phyloP scores from a whole-genome alignment of 2,888 invertebrate species.

The Agonopterix alstromeriana region DNA sequence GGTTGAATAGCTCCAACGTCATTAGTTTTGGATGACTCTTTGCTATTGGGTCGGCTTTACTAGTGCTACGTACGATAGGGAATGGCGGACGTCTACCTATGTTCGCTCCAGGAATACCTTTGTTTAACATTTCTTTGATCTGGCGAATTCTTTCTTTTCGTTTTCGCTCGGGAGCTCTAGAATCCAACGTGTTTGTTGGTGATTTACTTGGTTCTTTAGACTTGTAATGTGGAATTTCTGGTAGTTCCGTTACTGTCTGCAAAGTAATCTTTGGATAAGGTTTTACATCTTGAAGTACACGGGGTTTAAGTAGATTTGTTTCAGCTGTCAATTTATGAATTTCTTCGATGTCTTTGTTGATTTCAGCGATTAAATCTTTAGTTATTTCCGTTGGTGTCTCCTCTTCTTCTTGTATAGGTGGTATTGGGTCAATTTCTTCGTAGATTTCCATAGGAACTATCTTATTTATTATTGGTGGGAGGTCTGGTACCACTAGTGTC shows the following conservation, averaged over 20 bases:
- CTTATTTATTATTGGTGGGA: slow-evolving; percentile 38
- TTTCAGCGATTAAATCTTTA: slow-evolving; percentile 57
- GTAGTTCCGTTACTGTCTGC: slow-evolving; percentile 78
- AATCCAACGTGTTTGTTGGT: slow-evolving; percentile 58
- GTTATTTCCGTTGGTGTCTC: slow-evolving; percentile 58
- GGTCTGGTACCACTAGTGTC: slow-evolving; percentile 40
- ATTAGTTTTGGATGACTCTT: slow-evolving; percentile 85
- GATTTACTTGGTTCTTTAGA: slow-evolving; percentile 48
- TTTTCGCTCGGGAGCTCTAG: slow-evolving; percentile 67
- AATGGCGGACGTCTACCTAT: slow-evolving; percentile 66
- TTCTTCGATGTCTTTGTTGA: slow-evolving; percentile 70
- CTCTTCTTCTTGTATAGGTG: slow-evolving; percentile 62
- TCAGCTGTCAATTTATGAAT: slow-evolving; percentile 69
- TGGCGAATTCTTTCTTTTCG: slow-evolving; percentile 81
- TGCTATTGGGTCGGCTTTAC: slow-evolving; percentile 78
- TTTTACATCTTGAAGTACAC: slow-evolving; percentile 66
- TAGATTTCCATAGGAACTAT: slow-evolving; percentile 54
- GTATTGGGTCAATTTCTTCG: slow-evolving; percentile 59
- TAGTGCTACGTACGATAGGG: slow-evolving; percentile 81
- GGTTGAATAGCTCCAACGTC: slow-evolving; percentile 90
- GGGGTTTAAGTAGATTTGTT: slow-evolving; percentile 53
- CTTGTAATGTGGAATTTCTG: slow-evolving; percentile 78
- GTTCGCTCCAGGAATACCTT: slow-evolving; percentile 80
- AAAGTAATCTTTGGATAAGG: slow-evolving; percentile 77
- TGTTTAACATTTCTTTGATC: slow-evolving; percentile 82